These are phyloP conservation scores for Amitus sp. DNA, from an alignment of 2,888 invertebrate genomes.

Conservation along the genomic window DNA sequence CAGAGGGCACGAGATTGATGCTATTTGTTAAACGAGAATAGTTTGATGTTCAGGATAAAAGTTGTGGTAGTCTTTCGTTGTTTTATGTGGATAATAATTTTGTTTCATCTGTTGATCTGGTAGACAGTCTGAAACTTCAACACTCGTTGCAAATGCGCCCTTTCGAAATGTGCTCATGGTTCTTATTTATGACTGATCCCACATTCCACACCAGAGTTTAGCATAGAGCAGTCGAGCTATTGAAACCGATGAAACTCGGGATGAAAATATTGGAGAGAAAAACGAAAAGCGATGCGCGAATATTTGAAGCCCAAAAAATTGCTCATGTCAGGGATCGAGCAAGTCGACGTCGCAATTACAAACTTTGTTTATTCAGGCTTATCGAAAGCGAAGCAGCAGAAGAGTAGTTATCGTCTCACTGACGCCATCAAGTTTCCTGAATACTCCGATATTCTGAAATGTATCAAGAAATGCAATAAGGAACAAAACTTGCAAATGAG, in stretches of 20 bases:
- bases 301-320: no score
- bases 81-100: slow-evolving; percentile 19
- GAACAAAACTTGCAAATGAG: no score
- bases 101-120: slow-evolving; percentile 23
- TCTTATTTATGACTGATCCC: slow-evolving; percentile 26
- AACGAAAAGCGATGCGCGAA: no score
- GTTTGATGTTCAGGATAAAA: not conserved
- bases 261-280: slow-evolving; percentile 6
- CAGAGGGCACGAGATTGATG: not conserved
- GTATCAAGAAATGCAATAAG: no score
- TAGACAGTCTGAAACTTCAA: slow-evolving; percentile 41
- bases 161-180: slow-evolving; percentile 24
- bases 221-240: slow-evolving; percentile 20
- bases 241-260: slow-evolving; percentile 27
- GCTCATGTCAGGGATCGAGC: no score
- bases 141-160: slow-evolving; percentile 28
- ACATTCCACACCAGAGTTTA: slow-evolving; percentile 18
- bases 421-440: no score
- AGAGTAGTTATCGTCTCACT: no score
- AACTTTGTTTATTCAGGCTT: no score
- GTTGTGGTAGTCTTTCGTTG: not conserved
- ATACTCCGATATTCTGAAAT: no score
- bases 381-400: no score
- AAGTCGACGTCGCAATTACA: no score
- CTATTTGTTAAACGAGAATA: slow-evolving; percentile 1